phyloP scores from a whole-genome alignment of 2,113 vertebrate species.

The Heterocephalus glaber region DNA sequence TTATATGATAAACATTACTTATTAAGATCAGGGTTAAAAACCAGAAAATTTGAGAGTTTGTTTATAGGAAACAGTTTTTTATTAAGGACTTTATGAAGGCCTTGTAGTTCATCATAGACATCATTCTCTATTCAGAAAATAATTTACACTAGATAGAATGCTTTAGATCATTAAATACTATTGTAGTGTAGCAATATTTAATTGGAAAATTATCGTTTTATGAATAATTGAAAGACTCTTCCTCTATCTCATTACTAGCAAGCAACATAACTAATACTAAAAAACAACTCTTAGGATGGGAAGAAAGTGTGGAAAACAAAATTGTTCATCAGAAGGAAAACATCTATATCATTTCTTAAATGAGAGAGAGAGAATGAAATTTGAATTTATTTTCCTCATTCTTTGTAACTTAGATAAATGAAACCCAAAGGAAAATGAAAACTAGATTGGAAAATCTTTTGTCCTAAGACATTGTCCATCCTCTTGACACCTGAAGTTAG shows the following conservation, averaged over 20 bases:
- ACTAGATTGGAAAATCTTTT: not conserved
- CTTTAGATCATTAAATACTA: not conserved
- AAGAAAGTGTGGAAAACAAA: slow-evolving; percentile 5
- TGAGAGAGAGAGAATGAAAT: not conserved
- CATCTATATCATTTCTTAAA: not conserved
- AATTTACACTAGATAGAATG: not conserved
- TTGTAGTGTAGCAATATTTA: not conserved
- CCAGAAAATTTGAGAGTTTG: not conserved
- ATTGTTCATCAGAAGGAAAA: not conserved
- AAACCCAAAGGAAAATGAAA: not conserved
- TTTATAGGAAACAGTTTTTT: not conserved
- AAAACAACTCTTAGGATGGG: not conserved
- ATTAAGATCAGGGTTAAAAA: not conserved
- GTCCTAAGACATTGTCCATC: not conserved
- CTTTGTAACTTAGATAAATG: slow-evolving; percentile 2
- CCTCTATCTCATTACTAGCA: not conserved
- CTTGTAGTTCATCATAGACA: not conserved
- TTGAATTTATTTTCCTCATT: not conserved
- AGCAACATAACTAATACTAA: not conserved
- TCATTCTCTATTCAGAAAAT: not conserved
- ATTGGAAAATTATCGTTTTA: not conserved
- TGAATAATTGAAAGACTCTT: not conserved
- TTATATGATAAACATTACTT: not conserved
- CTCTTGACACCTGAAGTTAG: not conserved
- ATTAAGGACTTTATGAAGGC: not conserved